phyloP scores from a whole-genome alignment of 2,797 vertebrate species.

The Halcyon chelicuti region DNA sequence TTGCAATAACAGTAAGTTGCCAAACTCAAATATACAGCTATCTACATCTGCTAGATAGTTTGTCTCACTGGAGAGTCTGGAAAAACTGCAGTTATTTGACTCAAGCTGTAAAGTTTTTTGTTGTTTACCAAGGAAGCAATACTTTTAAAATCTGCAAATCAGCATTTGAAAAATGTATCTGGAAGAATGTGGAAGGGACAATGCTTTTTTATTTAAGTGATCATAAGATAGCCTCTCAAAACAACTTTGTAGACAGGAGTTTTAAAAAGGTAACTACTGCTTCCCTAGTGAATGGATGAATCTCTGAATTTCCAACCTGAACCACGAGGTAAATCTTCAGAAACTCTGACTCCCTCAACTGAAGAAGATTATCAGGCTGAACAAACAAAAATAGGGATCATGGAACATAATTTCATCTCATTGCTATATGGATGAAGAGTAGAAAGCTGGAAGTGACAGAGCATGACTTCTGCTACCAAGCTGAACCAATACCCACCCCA shows the following conservation, averaged over 20 bases:
- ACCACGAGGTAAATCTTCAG: background rate
- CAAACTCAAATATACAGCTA: conserved; percentile 26
- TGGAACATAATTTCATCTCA: background rate
- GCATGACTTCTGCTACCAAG: background rate
- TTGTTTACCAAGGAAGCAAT: background rate
- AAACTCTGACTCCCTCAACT: background rate
- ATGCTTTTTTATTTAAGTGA: background rate
- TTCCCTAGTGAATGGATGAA: background rate
- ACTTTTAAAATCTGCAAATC: background rate
- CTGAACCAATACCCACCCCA: background rate
- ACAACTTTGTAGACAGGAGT: background rate
- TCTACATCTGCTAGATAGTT: conserved; percentile 30
- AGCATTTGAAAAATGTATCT: background rate
- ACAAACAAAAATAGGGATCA: background rate
- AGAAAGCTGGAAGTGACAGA: background rate
- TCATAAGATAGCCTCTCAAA: background rate
- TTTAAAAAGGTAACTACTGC: background rate
- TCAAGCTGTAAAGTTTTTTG: background rate
- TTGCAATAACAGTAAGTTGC: conserved; percentile 16
- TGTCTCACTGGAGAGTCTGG: background rate
- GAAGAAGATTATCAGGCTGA: background rate
- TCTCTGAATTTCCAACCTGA: background rate
- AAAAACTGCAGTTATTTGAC: conserved; percentile 8
- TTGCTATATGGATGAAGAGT: background rate
- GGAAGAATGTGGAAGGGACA: background rate